phyloP scores from a whole-genome alignment of 37 sponge, comb jelly and placozoan species.

The Bolinopsis microptera region DNA sequence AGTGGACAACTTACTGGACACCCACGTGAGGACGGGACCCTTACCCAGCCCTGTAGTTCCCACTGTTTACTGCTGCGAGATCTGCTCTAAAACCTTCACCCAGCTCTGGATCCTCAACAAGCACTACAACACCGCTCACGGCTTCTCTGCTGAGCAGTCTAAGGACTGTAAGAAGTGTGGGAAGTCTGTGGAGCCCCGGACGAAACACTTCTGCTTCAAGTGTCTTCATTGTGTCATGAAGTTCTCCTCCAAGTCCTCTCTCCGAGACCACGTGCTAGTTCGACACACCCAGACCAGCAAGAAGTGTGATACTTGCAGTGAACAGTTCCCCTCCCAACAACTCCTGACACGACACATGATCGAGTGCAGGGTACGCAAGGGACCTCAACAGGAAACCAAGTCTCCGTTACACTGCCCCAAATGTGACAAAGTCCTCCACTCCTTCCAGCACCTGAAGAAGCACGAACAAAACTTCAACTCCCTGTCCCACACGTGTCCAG shows the following conservation, averaged over 20 bases:
- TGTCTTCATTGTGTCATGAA: background rate
- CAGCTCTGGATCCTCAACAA: slow-evolving; percentile 21
- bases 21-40: background rate
- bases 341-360: background rate
- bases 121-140: slow-evolving; percentile 41
- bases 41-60: slow-evolving; percentile 48
- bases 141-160: background rate
- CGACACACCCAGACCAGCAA: background rate
- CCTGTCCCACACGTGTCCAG: slow-evolving; percentile 18
- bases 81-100: slow-evolving; percentile 43
- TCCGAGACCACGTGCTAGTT: slow-evolving; percentile 13
- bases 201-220: background rate
- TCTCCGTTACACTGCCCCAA: background rate
- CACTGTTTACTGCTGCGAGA: background rate
- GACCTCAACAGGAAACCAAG: background rate
- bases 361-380: background rate
- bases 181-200: background rate
- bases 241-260: slow-evolving; percentile 26
- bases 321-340: slow-evolving; percentile 31
- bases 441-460: background rate
- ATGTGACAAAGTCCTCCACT: background rate
- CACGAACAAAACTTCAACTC: slow-evolving; percentile 12
- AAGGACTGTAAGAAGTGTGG: slow-evolving; percentile 10
- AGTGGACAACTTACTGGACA: slow-evolving; percentile 7
- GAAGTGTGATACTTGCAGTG: slow-evolving; percentile 12